Evolutionary conservation across 2,113 vertebrate species (phyloP).

Genomic region (Actinemys pallida): DNA sequence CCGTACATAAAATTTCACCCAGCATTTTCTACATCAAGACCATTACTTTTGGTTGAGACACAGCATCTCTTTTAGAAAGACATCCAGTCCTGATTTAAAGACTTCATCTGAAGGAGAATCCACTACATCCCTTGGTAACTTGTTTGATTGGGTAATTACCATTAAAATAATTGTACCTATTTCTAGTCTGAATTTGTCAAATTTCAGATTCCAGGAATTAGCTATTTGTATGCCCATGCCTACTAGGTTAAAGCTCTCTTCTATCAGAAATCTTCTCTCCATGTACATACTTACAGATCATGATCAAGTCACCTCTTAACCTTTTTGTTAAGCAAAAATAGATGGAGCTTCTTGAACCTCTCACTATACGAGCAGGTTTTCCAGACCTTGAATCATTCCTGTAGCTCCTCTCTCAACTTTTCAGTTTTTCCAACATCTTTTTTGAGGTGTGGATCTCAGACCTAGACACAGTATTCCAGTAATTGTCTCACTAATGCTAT

Average conservation of each 20-base stretch:
- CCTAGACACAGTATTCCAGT: background rate
- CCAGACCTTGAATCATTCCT: background rate
- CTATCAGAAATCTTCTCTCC: background rate
- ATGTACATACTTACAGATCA: background rate
- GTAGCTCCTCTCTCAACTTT: background rate
- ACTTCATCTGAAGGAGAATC: background rate
- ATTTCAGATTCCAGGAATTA: background rate
- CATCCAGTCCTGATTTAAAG: background rate
- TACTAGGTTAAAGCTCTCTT: background rate
- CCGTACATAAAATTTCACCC: background rate
- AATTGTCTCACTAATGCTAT: background rate
- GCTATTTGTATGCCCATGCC: background rate
- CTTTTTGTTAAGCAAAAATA: background rate
- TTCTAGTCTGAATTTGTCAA: background rate
- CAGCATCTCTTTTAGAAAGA: background rate
- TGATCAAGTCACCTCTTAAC: background rate
- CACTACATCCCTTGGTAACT: background rate
- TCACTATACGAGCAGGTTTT: background rate
- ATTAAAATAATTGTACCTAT: background rate
- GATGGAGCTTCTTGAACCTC: background rate
- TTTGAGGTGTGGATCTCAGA: background rate
- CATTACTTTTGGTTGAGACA: background rate
- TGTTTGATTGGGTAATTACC: background rate
- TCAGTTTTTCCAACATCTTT: background rate
- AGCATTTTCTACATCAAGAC: background rate